Percentiles rank a stretch among this genome's conserved stretches.
phyloP scores from a whole-genome alignment of 2,888 invertebrate species.

The Stenchaetothrips biformis region DNA sequence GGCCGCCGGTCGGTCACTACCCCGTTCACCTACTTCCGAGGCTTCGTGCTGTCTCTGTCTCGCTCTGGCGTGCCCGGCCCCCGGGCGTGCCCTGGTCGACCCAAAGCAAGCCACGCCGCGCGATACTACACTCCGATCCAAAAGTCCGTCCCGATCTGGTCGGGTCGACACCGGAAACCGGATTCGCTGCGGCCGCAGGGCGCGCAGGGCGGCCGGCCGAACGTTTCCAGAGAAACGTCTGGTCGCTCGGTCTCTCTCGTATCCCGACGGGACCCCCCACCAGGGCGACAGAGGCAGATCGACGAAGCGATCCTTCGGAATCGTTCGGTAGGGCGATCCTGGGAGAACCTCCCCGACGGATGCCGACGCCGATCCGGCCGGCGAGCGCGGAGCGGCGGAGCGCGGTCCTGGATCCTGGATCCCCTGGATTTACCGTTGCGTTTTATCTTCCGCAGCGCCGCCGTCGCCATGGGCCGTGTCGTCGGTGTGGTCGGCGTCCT shows the following conservation, averaged over 20 bases:
- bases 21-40: conserved; percentile 13
- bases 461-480: too few relatives aligned
- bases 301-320: too few relatives aligned
- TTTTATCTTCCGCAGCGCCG: too few relatives aligned
- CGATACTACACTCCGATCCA: too few relatives aligned
- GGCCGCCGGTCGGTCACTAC: not conserved
- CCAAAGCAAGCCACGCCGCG: too few relatives aligned
- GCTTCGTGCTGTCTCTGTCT: not conserved
- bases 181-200: not conserved
- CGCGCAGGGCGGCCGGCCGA: not conserved
- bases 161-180: not conserved
- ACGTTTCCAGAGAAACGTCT: not conserved
- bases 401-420: not conserved
- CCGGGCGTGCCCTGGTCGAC: too few relatives aligned
- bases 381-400: not conserved
- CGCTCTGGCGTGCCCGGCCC: not conserved
- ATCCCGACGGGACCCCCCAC: not conserved
- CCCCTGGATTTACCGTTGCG: too few relatives aligned
- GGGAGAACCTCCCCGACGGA: not conserved
- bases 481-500: not conserved
- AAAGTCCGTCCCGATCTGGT: too few relatives aligned
- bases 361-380: too few relatives aligned
- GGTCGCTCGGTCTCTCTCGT: not conserved
- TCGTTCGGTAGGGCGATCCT: too few relatives aligned
- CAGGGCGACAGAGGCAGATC: too few relatives aligned